Conservation (phyloP, 2,113 vertebrate species). For the Camelus bactrianus region DNA sequence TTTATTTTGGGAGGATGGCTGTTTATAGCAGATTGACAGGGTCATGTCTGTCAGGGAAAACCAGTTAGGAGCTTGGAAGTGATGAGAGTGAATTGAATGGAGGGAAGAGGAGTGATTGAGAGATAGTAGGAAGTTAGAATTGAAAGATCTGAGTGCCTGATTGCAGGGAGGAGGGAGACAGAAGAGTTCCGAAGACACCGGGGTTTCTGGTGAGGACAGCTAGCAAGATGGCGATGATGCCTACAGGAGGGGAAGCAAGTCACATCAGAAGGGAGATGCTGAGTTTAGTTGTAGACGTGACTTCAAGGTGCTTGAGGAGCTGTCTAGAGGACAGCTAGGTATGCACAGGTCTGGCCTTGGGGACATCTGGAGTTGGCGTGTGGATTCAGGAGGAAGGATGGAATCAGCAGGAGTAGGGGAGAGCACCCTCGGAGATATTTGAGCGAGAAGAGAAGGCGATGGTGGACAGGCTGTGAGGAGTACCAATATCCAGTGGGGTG, state of each 20-base stretch:
- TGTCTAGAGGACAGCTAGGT: background rate
- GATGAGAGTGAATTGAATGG: background rate
- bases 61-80: background rate
- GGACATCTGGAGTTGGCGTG: background rate
- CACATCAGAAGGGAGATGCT: background rate
- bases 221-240: background rate
- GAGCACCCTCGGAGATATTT: background rate
- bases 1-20: constrained; percentile 57
- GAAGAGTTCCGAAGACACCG: background rate
- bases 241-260: background rate
- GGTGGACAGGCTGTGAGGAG: background rate
- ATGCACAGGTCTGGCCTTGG: background rate
- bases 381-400: background rate
- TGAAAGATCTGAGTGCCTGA: background rate
- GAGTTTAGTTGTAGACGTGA: background rate
- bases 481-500: background rate
- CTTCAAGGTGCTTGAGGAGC: constrained; percentile 3
- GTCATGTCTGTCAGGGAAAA: background rate
- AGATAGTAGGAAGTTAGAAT: background rate
- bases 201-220: background rate
- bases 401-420: background rate
- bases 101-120: background rate
- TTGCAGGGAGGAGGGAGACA: background rate
- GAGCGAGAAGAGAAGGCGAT: background rate
- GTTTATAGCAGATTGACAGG: background rate